These are phyloP conservation scores for Sesia bembeciformis DNA, from an alignment of 2,888 invertebrate species.

Conservation along the genomic window DNA sequence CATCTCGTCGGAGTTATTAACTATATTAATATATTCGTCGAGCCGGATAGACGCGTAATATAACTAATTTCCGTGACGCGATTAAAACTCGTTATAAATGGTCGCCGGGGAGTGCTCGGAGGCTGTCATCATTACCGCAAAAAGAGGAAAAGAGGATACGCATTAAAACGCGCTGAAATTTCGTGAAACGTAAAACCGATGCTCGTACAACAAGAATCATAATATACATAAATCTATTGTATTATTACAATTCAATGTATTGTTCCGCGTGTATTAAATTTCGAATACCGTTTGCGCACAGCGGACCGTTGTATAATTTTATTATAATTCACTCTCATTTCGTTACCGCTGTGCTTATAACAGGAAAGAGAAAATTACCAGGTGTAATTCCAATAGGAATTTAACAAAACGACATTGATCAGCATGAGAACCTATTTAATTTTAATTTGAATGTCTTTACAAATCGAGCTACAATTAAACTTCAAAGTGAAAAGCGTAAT, in stretches of 20 bases:
- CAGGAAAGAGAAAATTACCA: too few relatives aligned
- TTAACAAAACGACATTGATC: too few relatives aligned
- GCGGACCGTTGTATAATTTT: too few relatives aligned
- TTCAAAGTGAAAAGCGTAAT: not conserved
- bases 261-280: too few relatives aligned
- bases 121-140: slow-evolving; percentile 49
- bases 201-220: not conserved
- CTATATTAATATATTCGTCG: slow-evolving; percentile 26
- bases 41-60: slow-evolving; percentile 36
- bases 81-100: slow-evolving; percentile 58
- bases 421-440: too few relatives aligned
- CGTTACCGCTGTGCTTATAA: too few relatives aligned
- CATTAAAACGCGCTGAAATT: slow-evolving; percentile 41
- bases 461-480: not conserved
- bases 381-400: too few relatives aligned
- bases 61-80: slow-evolving; percentile 51
- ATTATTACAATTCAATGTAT: too few relatives aligned
- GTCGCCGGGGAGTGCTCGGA: slow-evolving; percentile 30
- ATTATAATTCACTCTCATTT: too few relatives aligned
- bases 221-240: not conserved
- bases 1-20: slow-evolving; percentile 27
- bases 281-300: too few relatives aligned
- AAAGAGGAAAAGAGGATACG: slow-evolving; percentile 36
- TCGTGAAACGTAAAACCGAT: slow-evolving; percentile 17
- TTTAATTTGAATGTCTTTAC: too few relatives aligned